Base-by-base conservation (phyloP, 1,140 invertebrate genomes). In the Drosophila ohnishii region DNA sequence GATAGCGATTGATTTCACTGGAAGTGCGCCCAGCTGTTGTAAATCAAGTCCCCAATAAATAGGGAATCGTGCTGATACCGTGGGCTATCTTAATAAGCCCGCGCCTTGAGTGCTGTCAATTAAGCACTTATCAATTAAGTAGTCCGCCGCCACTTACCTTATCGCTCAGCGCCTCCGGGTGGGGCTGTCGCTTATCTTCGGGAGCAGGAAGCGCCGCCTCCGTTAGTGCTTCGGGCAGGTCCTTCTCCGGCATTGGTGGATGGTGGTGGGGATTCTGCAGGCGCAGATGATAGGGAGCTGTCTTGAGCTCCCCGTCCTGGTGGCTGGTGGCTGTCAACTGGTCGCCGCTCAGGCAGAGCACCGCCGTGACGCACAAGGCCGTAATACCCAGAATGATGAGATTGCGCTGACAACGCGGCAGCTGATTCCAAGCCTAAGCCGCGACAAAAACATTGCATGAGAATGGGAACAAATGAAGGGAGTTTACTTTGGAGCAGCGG, bases 351-450 rank as follows among this genome's bases (percentile, higher is more conserved):
- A 92, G 57, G 40, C 78, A 80, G 5, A 91, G 60, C 5, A 91
- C n/a, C 5, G 90, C 47, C 9, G 73, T 82, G 22, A 92, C 72
- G 13, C 83, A 80, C 19, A 81, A 64, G 10, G 78, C 89, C 0
- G 78, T 76, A 32, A 92, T 44, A 8, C 94, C 78, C 73, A 96
- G 93, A 73, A 95, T 94, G 58, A 96, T 93, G 37, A 96, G 92
- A 85, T 95, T 96, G 42, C 95, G 93, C 91, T 97, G 96, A 83
- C 96, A 94, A 78, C 96, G 94, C n/a, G 96, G 96, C 39, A 97
- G 90, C 80, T 96, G 95, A 85, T 96, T 96, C 96, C 96, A 97
- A 91, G 94, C 93, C 96, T 97, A 37, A 37, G 34, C 1, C 14
- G 13, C 19, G 13, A 22, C 80, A 34, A 93, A 93, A 45, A 47